These are phyloP conservation scores for Nomada flava DNA, from an alignment of 2,888 invertebrate species.

Conservation along the genomic window DNA sequence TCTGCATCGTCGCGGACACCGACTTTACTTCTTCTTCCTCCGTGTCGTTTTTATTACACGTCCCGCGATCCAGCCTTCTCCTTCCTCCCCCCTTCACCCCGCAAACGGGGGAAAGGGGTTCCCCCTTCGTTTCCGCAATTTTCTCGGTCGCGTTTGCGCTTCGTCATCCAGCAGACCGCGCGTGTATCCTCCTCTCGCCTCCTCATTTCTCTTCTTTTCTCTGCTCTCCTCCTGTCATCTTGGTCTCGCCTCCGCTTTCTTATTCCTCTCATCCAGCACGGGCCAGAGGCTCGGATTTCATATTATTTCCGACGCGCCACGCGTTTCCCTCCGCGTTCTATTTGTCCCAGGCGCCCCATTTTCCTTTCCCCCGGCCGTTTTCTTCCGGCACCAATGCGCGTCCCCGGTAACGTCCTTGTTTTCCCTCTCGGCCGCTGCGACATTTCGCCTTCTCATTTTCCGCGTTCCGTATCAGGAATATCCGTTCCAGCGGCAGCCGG, in stretches of 20 bases:
- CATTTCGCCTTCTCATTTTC: conserved; percentile 12
- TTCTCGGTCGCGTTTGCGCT: conserved; percentile 28
- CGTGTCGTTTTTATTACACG: conserved; percentile 27
- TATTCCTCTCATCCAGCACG: conserved; percentile 8
- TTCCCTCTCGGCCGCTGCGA: not conserved
- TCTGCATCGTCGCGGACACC: conserved; percentile 10
- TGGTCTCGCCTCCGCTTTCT: not conserved
- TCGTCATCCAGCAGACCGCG: conserved; percentile 27
- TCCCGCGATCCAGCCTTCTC: not conserved
- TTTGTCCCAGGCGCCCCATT: conserved; percentile 35
- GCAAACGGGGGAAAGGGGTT: no score
- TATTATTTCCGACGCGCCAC: conserved; percentile 32
- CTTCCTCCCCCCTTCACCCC: not conserved
- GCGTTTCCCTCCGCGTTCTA: not conserved
- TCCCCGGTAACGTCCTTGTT: conserved; percentile 5
- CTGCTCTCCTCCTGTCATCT: not conserved
- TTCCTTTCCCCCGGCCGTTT: conserved; percentile 5
- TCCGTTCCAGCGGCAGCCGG: not conserved
- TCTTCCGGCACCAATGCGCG: conserved; percentile 6
- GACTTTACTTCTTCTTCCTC: not conserved
- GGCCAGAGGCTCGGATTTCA: conserved; percentile 22
- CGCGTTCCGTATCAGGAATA: not conserved
- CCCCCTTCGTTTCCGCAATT: conserved; percentile 29
- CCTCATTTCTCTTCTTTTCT: no score
- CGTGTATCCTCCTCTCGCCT: not conserved